A percentile compares a stretch with the other conserved stretches of the same genome.
Conservation (phyloP, 2,797 vertebrate species). For the Mus caroli region DNA sequence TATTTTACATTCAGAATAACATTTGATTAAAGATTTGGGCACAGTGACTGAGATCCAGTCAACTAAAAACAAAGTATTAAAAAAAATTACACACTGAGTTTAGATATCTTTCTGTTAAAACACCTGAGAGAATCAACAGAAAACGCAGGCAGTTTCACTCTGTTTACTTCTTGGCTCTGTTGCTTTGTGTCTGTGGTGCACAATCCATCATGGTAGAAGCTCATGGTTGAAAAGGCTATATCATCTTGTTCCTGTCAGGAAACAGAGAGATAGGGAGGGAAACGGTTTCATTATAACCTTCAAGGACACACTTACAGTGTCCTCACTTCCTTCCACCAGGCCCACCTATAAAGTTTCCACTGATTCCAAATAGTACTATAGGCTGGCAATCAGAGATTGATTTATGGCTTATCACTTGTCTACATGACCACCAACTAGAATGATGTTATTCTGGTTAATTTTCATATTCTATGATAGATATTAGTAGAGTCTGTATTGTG, state of each 20-base stretch:
- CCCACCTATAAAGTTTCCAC: background rate
- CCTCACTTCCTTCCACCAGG: background rate
- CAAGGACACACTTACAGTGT: background rate
- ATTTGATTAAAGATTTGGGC: background rate
- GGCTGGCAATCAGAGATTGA: background rate
- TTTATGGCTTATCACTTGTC: background rate
- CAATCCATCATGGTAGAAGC: background rate
- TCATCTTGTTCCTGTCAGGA: background rate
- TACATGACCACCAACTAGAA: background rate
- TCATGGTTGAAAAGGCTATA: background rate
- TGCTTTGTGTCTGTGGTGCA: background rate
- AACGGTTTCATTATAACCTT: no score
- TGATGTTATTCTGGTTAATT: background rate
- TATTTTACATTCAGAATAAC: background rate
- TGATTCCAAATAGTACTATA: background rate
- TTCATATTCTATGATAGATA: background rate
- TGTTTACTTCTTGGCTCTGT: background rate
- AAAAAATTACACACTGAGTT: background rate
- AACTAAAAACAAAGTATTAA: background rate
- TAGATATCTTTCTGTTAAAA: background rate
- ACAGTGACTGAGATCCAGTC: accelerated
- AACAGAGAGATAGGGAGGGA: background rate
- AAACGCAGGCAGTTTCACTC: background rate
- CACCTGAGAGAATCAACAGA: background rate
- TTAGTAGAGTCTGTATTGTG: background rate